Evolutionary conservation across 92 coral and sea anemone genomes (phyloP).

Genomic region (Bergia sp.): DNA sequence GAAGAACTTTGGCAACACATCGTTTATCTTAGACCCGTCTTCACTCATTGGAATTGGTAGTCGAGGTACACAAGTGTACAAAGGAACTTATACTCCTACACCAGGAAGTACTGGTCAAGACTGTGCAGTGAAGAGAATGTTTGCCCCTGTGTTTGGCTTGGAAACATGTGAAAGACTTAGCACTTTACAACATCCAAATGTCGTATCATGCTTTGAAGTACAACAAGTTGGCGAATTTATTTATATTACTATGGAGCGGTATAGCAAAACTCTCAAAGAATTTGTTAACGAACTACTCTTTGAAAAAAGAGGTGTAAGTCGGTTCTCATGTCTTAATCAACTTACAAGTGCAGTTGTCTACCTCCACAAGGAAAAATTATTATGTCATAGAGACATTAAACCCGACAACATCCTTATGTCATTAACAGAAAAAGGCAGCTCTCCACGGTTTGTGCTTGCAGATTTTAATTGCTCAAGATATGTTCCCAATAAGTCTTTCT

Average conservation of each 20-base stretch:
- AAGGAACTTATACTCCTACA: background rate
- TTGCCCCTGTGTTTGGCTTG: background rate
- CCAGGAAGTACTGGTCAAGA: background rate
- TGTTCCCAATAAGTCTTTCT: background rate
- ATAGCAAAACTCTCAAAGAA: background rate
- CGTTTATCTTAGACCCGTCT: background rate
- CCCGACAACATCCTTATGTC: background rate
- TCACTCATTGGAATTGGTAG: background rate
- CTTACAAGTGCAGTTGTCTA: background rate
- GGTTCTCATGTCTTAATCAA: background rate
- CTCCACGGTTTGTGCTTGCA: background rate
- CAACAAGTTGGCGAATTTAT: background rate
- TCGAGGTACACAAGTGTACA: constrained; percentile 4
- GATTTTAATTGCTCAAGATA: background rate
- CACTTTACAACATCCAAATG: background rate
- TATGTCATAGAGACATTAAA: background rate
- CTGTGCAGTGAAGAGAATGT: background rate
- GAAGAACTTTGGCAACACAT: background rate
- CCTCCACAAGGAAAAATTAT: background rate
- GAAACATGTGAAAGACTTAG: background rate
- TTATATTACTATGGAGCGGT: background rate
- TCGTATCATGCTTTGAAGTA: background rate
- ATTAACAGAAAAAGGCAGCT: background rate
- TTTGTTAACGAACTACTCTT: background rate
- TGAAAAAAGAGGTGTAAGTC: background rate